A percentile compares a stretch with the other conserved stretches of the same genome.
Evolutionary conservation across 2,113 vertebrate genomes (phyloP).

Genomic region (Thunnus maccoyii): DNA sequence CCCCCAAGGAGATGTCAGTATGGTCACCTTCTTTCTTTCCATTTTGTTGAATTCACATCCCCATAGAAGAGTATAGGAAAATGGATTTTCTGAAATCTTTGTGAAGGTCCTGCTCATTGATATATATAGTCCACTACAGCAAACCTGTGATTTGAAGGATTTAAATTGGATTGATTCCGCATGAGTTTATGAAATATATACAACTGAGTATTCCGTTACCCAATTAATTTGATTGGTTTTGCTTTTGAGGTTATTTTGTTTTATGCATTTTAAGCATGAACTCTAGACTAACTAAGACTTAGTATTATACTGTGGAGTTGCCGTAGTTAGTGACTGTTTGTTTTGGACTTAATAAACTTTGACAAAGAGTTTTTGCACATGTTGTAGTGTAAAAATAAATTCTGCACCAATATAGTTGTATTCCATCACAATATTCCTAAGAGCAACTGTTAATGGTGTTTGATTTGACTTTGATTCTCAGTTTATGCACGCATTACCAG

Average conservation of each 20-base stretch:
- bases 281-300: background rate
- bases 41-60: background rate
- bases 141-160: background rate
- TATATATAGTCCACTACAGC: background rate
- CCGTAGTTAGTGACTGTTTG: background rate
- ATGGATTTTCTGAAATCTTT: background rate
- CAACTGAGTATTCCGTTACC: no score
- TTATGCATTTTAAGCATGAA: background rate
- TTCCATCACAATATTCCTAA: background rate
- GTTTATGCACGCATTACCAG: background rate
- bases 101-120: background rate
- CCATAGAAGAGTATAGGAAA: no score
- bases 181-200: background rate
- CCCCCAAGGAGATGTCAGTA: background rate
- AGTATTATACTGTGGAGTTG: background rate
- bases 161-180: background rate
- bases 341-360: background rate
- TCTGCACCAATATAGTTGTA: background rate
- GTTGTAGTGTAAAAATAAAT: conserved; percentile 7
- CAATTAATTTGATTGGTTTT: background rate
- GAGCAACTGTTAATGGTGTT: background rate
- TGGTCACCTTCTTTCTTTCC: background rate
- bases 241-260: background rate
- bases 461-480: background rate
- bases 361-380: background rate